Conservation (phyloP, 1,140 invertebrate genomes). For the Caenorhabditis brenneri region DNA sequence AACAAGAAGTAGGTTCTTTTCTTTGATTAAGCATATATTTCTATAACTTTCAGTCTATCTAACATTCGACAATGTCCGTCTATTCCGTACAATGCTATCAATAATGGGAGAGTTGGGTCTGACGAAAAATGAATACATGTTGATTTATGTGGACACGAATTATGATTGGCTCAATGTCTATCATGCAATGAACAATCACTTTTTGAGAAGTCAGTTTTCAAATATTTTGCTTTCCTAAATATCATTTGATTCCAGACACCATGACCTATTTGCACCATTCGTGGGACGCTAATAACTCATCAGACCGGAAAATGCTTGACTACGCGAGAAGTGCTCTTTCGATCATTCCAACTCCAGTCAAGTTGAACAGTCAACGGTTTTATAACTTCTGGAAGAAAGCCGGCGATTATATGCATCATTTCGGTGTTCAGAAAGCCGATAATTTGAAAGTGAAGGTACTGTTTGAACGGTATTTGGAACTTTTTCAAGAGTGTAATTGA, state of each 20-base stretch:
- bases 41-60: conserved; percentile 83
- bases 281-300: conserved; percentile 60
- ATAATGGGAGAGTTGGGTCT: conserved; percentile 85
- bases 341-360: conserved; percentile 69
- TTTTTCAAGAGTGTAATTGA: conserved; percentile 60
- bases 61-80: conserved; percentile 82
- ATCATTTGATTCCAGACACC: conserved; percentile 55
- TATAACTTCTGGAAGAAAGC: conserved; percentile 64
- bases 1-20: conserved; percentile 80
- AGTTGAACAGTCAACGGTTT: conserved; percentile 29
- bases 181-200: conserved; percentile 77
- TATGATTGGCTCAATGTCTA: conserved; percentile 90
- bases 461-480: neutral
- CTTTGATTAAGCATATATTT: neutral
- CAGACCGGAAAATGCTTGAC: conserved; percentile 61
- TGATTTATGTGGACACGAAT: conserved; percentile 90
- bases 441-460: neutral
- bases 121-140: conserved; percentile 90
- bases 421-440: conserved; percentile 60
- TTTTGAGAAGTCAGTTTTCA: conserved; percentile 75
- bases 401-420: conserved; percentile 61
- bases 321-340: conserved; percentile 65
- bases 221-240: neutral
- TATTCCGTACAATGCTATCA: conserved; percentile 86
- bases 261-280: conserved; percentile 56